Evolutionary conservation across 2,113 vertebrate genomes (phyloP), one percentile per base, ranked within the genome.

Genomic region (Carollia perspicillata): DNA sequence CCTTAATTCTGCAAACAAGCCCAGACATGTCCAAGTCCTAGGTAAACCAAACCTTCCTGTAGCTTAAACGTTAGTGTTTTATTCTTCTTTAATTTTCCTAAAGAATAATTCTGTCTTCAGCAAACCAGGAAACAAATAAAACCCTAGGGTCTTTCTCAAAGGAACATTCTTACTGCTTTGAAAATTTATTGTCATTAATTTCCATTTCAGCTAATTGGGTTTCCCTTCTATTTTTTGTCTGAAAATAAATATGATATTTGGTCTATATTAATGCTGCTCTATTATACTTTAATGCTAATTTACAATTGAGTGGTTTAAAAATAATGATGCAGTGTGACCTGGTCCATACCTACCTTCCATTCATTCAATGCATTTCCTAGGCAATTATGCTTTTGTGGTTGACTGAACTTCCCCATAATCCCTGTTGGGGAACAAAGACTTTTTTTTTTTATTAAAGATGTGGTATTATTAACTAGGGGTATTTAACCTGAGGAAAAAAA

Each of bases 291-390:
- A 84, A 83, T 66, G 44, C 89, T 80, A 92, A 26, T 66, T 94
- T 87, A n/a, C 75, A 84, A 87, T 47, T 79, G 68, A 77, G 42
- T 93, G 47, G 30, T 40, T 94, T 95, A 78, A 87, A 92, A 91
- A 83, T 97, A 93, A 89, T 80, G 58, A 88, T 85, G 71, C 26
- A 13, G 17, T 40, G 5, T 55, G 75, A 90, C 55, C 44, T 91
- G 51, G 16, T 80, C 96, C 37, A 20, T 65, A 66, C 51, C 93
- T 85, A 8, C 84, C 63, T 90, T 94, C 37, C 53, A 68, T 71
- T 77, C 53, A 68, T 71, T 77, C 79, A 89, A 72, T 69, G 75
- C 26, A 40, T 89, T 96, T 96, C 26, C 69, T 92, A 90, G 22
- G 65, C 47, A 84, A 49, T 75, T 80, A 86, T 77, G 30, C 20